Conservation (phyloP, 2,888 invertebrate genomes). For the Sinotaia quadrata region DNA sequence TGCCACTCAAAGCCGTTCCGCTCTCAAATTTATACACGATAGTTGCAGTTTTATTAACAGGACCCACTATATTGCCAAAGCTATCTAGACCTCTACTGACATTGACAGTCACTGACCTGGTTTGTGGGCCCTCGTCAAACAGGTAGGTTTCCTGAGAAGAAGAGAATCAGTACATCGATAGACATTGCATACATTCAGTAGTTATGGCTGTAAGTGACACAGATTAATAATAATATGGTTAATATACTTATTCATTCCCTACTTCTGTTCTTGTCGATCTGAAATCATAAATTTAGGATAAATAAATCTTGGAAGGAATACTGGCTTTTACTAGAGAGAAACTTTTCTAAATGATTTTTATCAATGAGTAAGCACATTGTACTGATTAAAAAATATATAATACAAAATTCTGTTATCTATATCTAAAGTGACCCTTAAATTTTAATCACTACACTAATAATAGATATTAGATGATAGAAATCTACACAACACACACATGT, state of each 20-base stretch:
- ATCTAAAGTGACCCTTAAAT: background rate
- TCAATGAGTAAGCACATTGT: no score
- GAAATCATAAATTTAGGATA: no score
- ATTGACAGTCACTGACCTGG: conserved; percentile 39
- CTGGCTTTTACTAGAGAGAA: no score
- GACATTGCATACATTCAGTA: no score
- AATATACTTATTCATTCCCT: no score
- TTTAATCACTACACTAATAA: background rate
- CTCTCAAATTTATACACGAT: conserved; percentile 51
- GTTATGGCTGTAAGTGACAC: background rate
- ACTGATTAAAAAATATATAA: no score
- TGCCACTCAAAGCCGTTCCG: conserved; percentile 43
- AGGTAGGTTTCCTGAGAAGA: conserved; percentile 56
- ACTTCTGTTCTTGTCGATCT: no score
- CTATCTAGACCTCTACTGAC: conserved; percentile 59
- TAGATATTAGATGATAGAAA: background rate
- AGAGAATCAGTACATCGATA: no score
- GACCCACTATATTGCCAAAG: conserved; percentile 57
- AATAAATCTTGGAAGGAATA: no score
- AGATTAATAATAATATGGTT: no score
- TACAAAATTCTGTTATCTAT: no score
- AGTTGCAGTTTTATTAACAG: conserved; percentile 47
- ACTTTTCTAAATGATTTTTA: no score
- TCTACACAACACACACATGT: background rate
- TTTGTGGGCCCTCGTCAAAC: conserved; percentile 56